Base-by-base conservation (phyloP, 2,113 vertebrate genomes). In the Nesoenas mayeri region DNA sequence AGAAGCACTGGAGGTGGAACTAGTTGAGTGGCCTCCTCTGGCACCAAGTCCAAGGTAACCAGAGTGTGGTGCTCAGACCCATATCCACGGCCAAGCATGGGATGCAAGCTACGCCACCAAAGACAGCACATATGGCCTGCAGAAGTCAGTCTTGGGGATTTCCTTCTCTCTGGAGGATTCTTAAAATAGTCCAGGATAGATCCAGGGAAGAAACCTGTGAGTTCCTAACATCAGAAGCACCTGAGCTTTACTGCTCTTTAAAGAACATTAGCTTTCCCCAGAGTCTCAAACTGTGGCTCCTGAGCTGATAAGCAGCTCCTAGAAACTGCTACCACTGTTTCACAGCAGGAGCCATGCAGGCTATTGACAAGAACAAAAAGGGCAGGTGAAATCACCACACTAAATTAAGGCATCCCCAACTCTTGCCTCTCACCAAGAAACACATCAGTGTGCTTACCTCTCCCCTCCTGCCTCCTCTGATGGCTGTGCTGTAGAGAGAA, bases 401-500 rank as follows among this genome's bases (percentile, higher is more conserved):
- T 80, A 62, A 86, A 81, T 60, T 44, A 74, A 92, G 64, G 77
- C 19, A 79, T 88, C 38, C 34, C 61, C 57, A 47, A 47, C 66
- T 64, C 36, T 72, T n/a, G 75, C 32, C 57, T 58, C 48, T 38
- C 34, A 65, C 25, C 34, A 81, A 38, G 58, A 38, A 70, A 51
- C 50, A 47, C 13, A 42, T 72, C 31, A 50, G 65, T 13, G 84
- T 84, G 54, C 96, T 94, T 95, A 97, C 97, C 97, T 97, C 60
- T 97, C 96, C 78, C 95, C 93, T 94, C 96, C 92, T 0, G 28
- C 93, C 89, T 97, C 97, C 78, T 97, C 97, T 0, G 86, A 94
- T 6, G 87, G 96, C 73, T 97, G 97, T 80, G 93, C 97, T 97
- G 94, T 42, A 91, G 81, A 77, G 53, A 91, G 79, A 97, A 94